These are phyloP conservation scores for Beaufortia kweichowensis DNA, from an alignment of 2,113 vertebrate genomes.

Conservation along the genomic window DNA sequence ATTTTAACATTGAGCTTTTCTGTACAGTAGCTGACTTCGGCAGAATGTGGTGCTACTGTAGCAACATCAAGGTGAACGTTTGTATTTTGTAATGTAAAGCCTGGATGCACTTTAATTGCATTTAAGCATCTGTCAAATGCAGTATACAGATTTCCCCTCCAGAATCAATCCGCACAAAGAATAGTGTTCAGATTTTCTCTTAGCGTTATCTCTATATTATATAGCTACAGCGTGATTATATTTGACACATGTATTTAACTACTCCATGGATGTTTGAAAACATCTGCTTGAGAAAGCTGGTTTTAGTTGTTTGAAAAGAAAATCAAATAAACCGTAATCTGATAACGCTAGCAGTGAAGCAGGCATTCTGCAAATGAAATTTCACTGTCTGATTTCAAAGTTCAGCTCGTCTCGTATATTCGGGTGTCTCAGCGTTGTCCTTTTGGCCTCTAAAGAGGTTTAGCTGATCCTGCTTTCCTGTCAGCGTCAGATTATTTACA, in stretches of 20 bases:
- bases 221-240: neutral
- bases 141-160: no score
- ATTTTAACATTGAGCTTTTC: no score
- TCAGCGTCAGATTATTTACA: conserved; percentile 64
- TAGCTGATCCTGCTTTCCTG: conserved; percentile 28
- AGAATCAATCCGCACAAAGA: no score
- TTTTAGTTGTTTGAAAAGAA: neutral
- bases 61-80: no score
- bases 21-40: no score
- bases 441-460: conserved; percentile 53
- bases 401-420: neutral
- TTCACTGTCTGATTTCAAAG: neutral
- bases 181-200: no score
- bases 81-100: no score
- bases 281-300: neutral
- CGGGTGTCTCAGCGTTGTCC: conserved; percentile 50
- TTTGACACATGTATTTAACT: neutral
- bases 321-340: neutral
- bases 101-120: no score
- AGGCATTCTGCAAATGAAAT: neutral
- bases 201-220: no score
- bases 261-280: neutral
- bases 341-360: neutral
- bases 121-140: no score
- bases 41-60: no score